Conservation (phyloP, 1,140 invertebrate species). For the Maconellicoccus hirsutus region DNA sequence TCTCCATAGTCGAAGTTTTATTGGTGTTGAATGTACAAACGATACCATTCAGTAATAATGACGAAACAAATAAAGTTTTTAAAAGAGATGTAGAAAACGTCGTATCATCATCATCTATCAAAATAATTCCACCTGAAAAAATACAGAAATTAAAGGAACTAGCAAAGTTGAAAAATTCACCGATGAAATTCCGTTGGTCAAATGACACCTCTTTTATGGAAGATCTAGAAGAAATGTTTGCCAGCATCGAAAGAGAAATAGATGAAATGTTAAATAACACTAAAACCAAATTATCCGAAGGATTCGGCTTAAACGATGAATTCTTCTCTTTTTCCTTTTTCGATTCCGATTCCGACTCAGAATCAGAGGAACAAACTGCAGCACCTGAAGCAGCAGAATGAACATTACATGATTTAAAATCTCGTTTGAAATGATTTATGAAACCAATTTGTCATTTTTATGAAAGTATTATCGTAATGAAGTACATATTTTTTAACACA, state of each 20-base stretch:
- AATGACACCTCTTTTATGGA: not conserved
- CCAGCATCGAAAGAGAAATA: not conserved
- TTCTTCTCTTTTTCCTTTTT: constrained; percentile 1
- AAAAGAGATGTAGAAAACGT: not conserved
- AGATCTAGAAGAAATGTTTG: not conserved
- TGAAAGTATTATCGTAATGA: too few species aligned
- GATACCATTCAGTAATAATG: not conserved
- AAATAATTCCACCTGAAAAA: not conserved
- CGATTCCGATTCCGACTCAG: not conserved
- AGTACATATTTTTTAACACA: too few species aligned
- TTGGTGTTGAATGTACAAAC: not conserved
- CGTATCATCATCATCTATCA: not conserved
- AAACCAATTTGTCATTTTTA: too few species aligned
- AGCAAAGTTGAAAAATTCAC: not conserved
- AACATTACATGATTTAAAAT: not conserved
- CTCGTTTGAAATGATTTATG: too few species aligned
- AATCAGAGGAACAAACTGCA: not conserved
- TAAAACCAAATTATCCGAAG: not conserved
- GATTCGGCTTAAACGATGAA: not conserved
- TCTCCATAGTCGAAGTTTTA: not conserved
- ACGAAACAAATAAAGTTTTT: not conserved
- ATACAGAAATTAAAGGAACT: not conserved
- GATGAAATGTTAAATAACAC: not conserved
- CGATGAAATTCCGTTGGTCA: not conserved
- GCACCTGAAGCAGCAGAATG: not conserved